Evolutionary conservation across 2,888 invertebrate genomes (phyloP).

Genomic region (Limnephilus rhombicus): DNA sequence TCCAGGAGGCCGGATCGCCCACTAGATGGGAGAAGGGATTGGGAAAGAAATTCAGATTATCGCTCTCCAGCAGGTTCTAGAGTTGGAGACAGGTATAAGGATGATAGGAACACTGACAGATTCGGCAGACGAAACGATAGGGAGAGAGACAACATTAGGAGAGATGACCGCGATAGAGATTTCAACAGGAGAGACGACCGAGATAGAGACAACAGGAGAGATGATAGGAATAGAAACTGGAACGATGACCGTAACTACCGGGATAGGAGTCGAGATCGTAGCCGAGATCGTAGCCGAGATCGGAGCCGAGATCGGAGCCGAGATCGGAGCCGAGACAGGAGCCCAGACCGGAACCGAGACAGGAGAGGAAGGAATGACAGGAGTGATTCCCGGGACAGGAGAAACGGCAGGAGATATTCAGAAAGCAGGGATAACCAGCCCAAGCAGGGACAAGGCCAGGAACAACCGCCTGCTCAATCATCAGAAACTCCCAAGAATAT

Average conservation of each 20-base stretch:
- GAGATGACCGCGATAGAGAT: slow-evolving; percentile 55
- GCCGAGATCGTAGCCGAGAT: slow-evolving; percentile 70
- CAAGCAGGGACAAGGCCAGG: neutral
- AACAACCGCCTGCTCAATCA: neutral
- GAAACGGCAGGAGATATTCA: slow-evolving; percentile 8
- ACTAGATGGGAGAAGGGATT: slow-evolving; percentile 65
- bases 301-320: slow-evolving; percentile 46
- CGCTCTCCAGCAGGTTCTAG: slow-evolving; percentile 56
- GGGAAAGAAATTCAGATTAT: slow-evolving; percentile 66
- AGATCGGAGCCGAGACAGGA: slow-evolving; percentile 63
- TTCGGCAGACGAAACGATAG: slow-evolving; percentile 67
- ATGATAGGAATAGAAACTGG: slow-evolving; percentile 38
- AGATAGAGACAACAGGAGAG: slow-evolving; percentile 66
- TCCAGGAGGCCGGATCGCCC: slow-evolving; percentile 53
- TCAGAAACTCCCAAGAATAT: slow-evolving; percentile 70
- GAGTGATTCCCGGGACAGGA: slow-evolving; percentile 57
- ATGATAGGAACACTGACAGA: slow-evolving; percentile 67
- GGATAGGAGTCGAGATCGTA: slow-evolving; percentile 70
- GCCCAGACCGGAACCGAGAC: slow-evolving; percentile 71
- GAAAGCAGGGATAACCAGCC: slow-evolving; percentile 26
- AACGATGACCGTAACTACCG: slow-evolving; percentile 59
- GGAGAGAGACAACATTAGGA: slow-evolving; percentile 64
- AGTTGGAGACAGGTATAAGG: slow-evolving; percentile 68
- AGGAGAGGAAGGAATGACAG: slow-evolving; percentile 41
- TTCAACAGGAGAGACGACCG: slow-evolving; percentile 24